phyloP scores from a whole-genome alignment of 2,113 vertebrate genomes.

The Anas platyrhynchos region DNA sequence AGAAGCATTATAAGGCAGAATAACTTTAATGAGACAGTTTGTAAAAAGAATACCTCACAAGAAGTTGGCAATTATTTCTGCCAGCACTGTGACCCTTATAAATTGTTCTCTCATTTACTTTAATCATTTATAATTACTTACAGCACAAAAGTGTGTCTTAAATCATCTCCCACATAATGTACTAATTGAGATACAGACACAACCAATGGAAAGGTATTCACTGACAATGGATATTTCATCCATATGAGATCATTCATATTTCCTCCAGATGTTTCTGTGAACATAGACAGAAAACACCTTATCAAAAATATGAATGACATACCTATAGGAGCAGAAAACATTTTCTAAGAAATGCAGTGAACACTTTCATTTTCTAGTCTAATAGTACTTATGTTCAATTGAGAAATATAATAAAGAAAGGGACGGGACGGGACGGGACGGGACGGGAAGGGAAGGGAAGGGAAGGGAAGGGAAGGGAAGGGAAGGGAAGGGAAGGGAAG shows the following conservation, averaged over 20 bases:
- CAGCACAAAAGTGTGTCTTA: conserved; percentile 17
- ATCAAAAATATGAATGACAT: neutral
- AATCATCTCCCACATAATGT: neutral
- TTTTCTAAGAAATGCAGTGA: neutral
- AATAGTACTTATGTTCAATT: neutral
- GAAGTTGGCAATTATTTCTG: neutral
- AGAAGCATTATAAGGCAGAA: neutral
- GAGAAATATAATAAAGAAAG: neutral
- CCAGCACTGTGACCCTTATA: conserved; percentile 3
- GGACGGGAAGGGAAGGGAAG: neutral
- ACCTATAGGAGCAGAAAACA: neutral
- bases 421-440: no score
- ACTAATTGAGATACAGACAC: conserved; percentile 1
- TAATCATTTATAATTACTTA: conserved; percentile 57
- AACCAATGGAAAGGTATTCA: conserved; percentile 12
- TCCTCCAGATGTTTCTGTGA: neutral
- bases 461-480: neutral
- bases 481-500: neutral
- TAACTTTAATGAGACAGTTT: neutral
- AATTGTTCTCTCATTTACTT: conserved; percentile 32
- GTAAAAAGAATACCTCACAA: neutral
- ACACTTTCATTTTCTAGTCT: neutral
- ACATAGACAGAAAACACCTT: neutral
- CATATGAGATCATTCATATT: neutral
- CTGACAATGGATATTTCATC: conserved; percentile 35